Evolutionary conservation across 2,888 invertebrate genomes (phyloP), one percentile per base, ranked within the genome.

Genomic region (Heliconius ethilla): DNA sequence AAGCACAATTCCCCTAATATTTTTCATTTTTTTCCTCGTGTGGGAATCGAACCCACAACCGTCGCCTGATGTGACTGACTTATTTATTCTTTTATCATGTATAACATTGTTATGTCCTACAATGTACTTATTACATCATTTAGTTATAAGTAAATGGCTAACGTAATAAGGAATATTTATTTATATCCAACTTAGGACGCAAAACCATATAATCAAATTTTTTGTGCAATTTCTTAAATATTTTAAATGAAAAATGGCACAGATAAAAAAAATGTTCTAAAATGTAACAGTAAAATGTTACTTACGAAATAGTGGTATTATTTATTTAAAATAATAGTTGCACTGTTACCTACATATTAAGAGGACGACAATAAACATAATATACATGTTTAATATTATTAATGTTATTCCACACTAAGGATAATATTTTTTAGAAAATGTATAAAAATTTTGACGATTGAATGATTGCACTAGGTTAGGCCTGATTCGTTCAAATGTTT

Each of bases 261-360:
- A 63, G 15, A 27, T 27, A 63, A 18, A 63, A 22, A 63, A 63
- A 33, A 55, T 3, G 10, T 33, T 27, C 22, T 45, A 25, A 25
- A 33, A 22, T 27, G 62, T 45, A 63, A 33, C 55, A n/a, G 55
- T 55, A 33, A n/a, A 72, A 55, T 70, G 11, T 55, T 76, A 76
- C 70, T 76, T 72, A 37, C 65, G 63, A 65, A 22, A 70, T 65
- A 76, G 45, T 65, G 51, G 18, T 63, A 70, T 70, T 37, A 76
- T 76, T 70, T 65, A 55, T 51, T 65, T 51, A 70, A 51, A 65
- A 70, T 76, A 70, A 70, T 66, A 76, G 63, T 76, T 51, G 27
- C 63, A 55, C 45, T 67, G 59, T 62, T 51, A 33, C 25, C 1
- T 59, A 18, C 22, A 1, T 27, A n/a, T 22, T 70, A n/a, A 72